Base-by-base conservation (phyloP, 2,797 vertebrate genomes). In the Choloepus didactylus region DNA sequence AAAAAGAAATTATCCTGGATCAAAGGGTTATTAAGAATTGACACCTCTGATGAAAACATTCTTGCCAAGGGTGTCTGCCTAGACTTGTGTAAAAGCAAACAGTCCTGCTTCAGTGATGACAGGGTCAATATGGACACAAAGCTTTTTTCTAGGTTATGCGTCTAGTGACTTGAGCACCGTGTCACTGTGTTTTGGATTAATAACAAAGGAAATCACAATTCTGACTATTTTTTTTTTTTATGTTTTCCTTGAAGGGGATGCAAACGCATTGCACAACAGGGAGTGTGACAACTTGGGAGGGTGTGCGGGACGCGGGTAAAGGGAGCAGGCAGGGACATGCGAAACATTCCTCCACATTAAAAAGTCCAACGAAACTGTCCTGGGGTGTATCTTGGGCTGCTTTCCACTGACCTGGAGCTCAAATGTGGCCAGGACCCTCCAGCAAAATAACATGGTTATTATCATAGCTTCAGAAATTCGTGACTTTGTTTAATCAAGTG, bases 1-100 rank as follows among this genome's bases (percentile, higher is more conserved):
- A 60, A 70, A 83, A 41, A 86, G 64, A 72, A 89, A 67, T 66
- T 49, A 70, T 46, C 67, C 49, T 9, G 15, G 75, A 93, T 94
- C 84, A 95, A 93, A 87, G 67, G 29, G 64, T 66, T 90, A 87
- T 90, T 87, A 94, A 51, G 79, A 87, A 89, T 79, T 46, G 51
- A 85, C 41, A 92, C 8, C 51, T 70, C 25, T 70, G 59, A 72
- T 16, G 80, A 85, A 67, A 70, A 93, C 25, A n/a, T 41, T 86
- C 93, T 86, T 56, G 49, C 64, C 0, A 3, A 88, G 59, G 72
- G 25, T 82, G 49, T 93, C 62, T 93, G 94, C 91, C 91, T 56
- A 64, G 86, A 93, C 82, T 86, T 72, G 64, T 46, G 62, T 41
- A 70, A n/a, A 10, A 86, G 62, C 7, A 9, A 12, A 15, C 7